A percentile compares a stretch with the other conserved stretches of the same genome.
Conservation (phyloP, 2,888 invertebrate species). For the Brenthis hecate region DNA sequence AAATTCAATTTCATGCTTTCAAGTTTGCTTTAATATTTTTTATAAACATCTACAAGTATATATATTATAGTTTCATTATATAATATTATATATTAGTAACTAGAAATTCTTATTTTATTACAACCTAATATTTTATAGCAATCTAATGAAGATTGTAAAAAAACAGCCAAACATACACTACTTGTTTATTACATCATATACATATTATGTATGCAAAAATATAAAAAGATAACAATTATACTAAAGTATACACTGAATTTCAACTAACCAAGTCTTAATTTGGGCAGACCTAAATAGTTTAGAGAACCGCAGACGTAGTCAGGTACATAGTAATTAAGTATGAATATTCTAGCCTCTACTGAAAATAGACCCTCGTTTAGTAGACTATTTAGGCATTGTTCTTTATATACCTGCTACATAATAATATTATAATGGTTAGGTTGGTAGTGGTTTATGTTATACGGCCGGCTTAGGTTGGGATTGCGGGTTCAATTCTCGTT, state of each 20-base stretch:
- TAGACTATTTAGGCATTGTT: conserved; percentile 1
- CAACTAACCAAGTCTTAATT: conserved; percentile 16
- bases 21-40: too few relatives aligned
- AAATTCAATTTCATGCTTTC: too few relatives aligned
- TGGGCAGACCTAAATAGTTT: conserved; percentile 16
- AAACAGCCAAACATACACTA: neutral
- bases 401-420: too few relatives aligned
- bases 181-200: neutral
- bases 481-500: too few relatives aligned
- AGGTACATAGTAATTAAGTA: conserved; percentile 25
- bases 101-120: neutral
- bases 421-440: too few relatives aligned
- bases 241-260: conserved; percentile 9
- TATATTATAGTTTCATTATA: too few relatives aligned
- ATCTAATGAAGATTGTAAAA: too few relatives aligned
- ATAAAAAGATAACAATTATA: neutral
- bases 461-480: too few relatives aligned
- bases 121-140: neutral
- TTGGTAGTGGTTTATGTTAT: too few relatives aligned
- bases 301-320: conserved; percentile 16
- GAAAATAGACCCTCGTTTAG: conserved; percentile 11
- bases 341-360: conserved; percentile 13
- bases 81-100: too few relatives aligned
- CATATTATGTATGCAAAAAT: neutral
- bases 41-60: too few relatives aligned